phyloP scores from a whole-genome alignment of 2,797 vertebrate species.

The Pseudomugil gertrudae region DNA sequence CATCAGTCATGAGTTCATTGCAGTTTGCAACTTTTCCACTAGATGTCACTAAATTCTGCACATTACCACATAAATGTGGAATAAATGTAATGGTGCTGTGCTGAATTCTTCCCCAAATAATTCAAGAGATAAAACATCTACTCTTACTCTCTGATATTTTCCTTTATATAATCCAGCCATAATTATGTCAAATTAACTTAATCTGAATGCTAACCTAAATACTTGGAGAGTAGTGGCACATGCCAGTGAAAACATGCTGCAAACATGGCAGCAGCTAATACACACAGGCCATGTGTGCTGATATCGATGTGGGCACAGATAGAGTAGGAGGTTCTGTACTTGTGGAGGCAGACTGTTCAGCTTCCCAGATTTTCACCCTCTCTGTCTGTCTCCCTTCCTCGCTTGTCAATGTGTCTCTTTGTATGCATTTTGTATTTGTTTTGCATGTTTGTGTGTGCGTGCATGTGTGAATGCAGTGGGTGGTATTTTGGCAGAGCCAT shows the following conservation, averaged over 20 bases:
- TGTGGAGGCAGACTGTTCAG: constrained; percentile 69
- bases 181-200: constrained; percentile 15
- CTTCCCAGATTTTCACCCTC: constrained; percentile 69
- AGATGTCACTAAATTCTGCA: constrained; percentile 3
- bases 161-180: neutral
- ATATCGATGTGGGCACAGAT: constrained; percentile 60
- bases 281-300: constrained; percentile 64
- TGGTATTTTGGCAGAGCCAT: constrained; percentile 65
- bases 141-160: too few relatives aligned
- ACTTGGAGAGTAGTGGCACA: constrained; percentile 31
- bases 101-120: neutral
- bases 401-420: constrained; percentile 60
- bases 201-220: constrained; percentile 25
- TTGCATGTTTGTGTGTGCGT: constrained; percentile 34
- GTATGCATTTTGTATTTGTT: constrained; percentile 49
- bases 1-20: neutral
- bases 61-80: neutral
- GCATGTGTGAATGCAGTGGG: constrained; percentile 61
- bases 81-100: neutral
- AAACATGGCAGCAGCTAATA: constrained; percentile 61
- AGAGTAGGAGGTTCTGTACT: constrained; percentile 75
- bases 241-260: constrained; percentile 38
- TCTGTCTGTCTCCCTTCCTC: constrained; percentile 70
- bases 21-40: constrained; percentile 1
- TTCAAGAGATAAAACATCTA: neutral